Conservation (phyloP, 2,113 vertebrate species). For the Ploceus nigricollis region DNA sequence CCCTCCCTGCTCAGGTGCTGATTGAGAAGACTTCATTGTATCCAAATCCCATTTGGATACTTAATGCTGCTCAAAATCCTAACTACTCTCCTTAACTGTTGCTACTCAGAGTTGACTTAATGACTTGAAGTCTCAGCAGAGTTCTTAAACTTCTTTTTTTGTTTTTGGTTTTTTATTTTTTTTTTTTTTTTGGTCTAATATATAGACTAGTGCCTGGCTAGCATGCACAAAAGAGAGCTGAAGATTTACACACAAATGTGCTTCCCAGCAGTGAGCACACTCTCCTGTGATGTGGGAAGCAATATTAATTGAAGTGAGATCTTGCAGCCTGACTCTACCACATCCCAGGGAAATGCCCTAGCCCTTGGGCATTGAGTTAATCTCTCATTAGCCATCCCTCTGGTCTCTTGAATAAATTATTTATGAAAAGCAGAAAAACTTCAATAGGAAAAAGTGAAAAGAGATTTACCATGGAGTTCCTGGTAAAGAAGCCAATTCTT, state of each 20-base stretch:
- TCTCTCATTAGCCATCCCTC: conserved; percentile 62
- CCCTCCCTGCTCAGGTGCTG: background rate
- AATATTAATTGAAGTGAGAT: conserved; percentile 60
- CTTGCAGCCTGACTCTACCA: conserved; percentile 56
- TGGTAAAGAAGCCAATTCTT: conserved; percentile 29
- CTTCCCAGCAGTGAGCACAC: conserved; percentile 30
- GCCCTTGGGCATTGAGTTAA: conserved; percentile 56
- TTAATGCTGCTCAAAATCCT: background rate
- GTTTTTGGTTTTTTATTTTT: background rate
- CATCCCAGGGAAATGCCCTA: conserved; percentile 64
- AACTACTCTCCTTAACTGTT: background rate
- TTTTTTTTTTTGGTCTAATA: background rate
- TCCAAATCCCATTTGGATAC: background rate
- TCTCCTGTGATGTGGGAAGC: conserved; percentile 62
- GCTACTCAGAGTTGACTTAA: background rate
- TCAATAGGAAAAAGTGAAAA: conserved; percentile 60
- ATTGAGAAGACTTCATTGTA: background rate
- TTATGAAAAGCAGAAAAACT: conserved; percentile 60
- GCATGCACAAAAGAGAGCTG: background rate
- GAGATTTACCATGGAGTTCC: conserved; percentile 15
- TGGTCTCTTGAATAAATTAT: conserved; percentile 61
- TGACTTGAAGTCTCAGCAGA: background rate
- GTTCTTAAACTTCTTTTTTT: background rate
- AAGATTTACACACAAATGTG: conserved; percentile 26
- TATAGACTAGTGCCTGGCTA: background rate